These are phyloP conservation scores for Poeciliopsis infans DNA, from an alignment of 2,797 vertebrate species.

Conservation along the genomic window DNA sequence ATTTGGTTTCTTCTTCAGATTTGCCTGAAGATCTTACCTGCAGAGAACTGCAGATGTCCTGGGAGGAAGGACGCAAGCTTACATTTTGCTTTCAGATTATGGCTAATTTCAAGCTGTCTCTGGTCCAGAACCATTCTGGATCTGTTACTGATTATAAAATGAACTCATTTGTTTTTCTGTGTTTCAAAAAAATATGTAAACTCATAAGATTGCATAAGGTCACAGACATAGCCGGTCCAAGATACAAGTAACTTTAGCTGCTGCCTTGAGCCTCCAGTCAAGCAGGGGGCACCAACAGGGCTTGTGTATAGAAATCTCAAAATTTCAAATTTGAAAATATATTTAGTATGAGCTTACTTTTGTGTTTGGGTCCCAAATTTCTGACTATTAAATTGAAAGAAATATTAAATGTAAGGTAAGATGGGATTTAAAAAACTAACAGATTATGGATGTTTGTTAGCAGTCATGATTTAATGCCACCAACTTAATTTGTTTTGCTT, in stretches of 20 bases:
- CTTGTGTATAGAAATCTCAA: background rate
- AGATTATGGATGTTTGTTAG: background rate
- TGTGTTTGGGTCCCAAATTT: background rate
- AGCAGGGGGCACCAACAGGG: background rate
- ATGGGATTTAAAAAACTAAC: background rate
- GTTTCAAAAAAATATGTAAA: background rate
- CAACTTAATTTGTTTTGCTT: background rate
- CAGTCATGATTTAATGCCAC: background rate
- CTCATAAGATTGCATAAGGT: background rate
- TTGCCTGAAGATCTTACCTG: conserved; percentile 5
- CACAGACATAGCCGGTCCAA: background rate
- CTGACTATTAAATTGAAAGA: background rate
- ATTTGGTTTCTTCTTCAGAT: background rate
- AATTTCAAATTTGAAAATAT: background rate
- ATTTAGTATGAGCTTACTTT: background rate
- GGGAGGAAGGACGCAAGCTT: conserved; percentile 3
- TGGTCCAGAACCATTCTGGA: background rate
- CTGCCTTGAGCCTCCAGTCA: background rate
- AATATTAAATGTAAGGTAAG: background rate
- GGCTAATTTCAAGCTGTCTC: conserved; percentile 1
- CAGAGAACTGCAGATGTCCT: background rate
- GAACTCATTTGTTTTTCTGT: background rate
- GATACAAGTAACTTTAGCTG: background rate
- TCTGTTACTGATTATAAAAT: background rate
- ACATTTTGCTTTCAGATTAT: conserved; percentile 3